Evolutionary conservation across 2,113 vertebrate genomes (phyloP).

Genomic region (Chamaea fasciata): DNA sequence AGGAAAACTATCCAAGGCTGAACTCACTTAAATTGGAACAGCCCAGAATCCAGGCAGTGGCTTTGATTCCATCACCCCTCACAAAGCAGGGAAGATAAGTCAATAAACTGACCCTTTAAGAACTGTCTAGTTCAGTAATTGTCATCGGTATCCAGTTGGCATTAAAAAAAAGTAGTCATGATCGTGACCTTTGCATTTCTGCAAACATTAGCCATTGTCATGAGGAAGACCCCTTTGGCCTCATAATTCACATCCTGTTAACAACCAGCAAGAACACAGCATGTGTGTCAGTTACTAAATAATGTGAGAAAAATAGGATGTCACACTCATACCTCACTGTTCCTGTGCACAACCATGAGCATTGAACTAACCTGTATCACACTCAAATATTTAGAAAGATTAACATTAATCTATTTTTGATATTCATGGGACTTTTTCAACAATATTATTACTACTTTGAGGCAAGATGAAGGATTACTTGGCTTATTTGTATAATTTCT

Average conservation of each 20-base stretch:
- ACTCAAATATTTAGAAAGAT: not conserved
- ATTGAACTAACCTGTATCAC: not conserved
- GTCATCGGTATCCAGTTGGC: not conserved
- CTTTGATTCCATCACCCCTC: not conserved
- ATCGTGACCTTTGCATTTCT: constrained; percentile 58
- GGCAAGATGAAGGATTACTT: not conserved
- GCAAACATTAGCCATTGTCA: constrained; percentile 46
- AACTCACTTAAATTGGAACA: not conserved
- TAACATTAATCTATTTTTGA: not conserved
- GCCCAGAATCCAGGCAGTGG: not conserved
- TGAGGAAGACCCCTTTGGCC: constrained; percentile 34
- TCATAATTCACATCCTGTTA: constrained; percentile 57
- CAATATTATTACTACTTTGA: not conserved
- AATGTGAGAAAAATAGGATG: constrained; percentile 24
- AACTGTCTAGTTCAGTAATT: not conserved
- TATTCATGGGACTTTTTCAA: fast-evolving
- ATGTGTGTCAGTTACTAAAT: constrained; percentile 38
- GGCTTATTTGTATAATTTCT: not conserved
- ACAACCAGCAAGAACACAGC: constrained; percentile 47
- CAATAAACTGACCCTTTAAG: constrained; percentile 2
- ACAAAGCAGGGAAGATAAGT: not conserved
- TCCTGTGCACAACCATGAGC: not conserved
- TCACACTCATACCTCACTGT: not conserved
- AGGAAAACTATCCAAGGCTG: not conserved
- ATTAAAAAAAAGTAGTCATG: constrained; percentile 8